Percentiles rank a stretch among this genome's conserved stretches.
Evolutionary conservation across 2,113 vertebrate species (phyloP).

Genomic region (Psittacara wagleri): DNA sequence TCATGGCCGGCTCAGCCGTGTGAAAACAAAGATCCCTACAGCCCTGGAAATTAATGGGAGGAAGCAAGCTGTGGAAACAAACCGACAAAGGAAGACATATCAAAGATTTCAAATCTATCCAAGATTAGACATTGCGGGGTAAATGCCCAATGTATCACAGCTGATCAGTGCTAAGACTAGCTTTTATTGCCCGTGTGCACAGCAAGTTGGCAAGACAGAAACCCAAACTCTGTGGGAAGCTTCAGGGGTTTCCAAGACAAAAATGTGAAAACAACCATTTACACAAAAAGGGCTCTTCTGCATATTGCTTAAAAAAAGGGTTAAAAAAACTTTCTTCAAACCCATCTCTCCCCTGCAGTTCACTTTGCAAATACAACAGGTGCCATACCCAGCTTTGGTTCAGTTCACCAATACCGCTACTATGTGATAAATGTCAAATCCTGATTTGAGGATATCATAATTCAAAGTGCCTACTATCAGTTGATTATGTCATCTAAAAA

Average conservation of each 20-base stretch:
- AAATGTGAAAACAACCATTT: not conserved
- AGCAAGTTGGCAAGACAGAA: not conserved
- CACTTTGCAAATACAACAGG: not conserved
- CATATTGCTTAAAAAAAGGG: not conserved
- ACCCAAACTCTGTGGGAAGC: not conserved
- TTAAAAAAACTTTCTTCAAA: not conserved
- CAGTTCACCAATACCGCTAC: not conserved
- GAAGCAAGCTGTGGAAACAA: not conserved
- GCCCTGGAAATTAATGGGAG: not conserved
- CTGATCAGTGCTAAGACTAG: not conserved
- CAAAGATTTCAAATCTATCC: not conserved
- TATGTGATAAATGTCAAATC: not conserved
- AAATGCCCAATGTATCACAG: not conserved
- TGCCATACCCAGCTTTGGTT: not conserved
- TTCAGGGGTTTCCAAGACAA: not conserved
- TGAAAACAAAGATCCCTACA: not conserved
- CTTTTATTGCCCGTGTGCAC: not conserved
- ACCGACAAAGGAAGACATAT: not conserved
- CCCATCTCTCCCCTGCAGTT: not conserved
- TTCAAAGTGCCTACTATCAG: not conserved
- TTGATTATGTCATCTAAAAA: not conserved
- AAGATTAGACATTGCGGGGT: not conserved
- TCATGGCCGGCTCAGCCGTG: not conserved
- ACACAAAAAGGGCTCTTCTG: not conserved
- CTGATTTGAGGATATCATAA: not conserved